Base-by-base conservation (phyloP, 2,888 invertebrate species). In the Penaeus monodon region DNA sequence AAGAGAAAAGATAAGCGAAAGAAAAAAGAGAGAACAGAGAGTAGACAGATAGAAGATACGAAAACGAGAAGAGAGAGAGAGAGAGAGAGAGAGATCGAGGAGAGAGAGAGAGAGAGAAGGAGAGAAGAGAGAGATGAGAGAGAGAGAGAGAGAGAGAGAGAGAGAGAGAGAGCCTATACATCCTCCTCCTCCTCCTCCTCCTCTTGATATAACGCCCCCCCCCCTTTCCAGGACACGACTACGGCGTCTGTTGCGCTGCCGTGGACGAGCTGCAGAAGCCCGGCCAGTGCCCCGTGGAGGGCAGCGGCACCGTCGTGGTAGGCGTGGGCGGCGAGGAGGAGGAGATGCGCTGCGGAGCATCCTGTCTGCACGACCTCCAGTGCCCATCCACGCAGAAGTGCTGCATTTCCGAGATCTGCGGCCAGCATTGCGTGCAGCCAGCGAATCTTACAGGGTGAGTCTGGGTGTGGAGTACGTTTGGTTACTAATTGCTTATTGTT, bases 181-280 rank as follows among this genome's bases (percentile, higher is more conserved):
- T 44, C 38, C 2, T 44, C 38, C 2, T 44, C 7, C 2, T 38
- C 38, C 2, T 38, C 6, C 2, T 38, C 38, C 2, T 8, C 17
- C 2, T 17, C 4, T 63, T n/a, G 17, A 20, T 27, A 63, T 77
- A 3, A 33, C 33, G 1, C 29, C 33, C 64, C 57, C 57, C 44
- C 66, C 64, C 17, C 65, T 38, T 22, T 79, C 24, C 92, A 93
- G 95, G 95, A 90, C 96, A 96, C 91, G 97, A 97, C 91, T 97
- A 97, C 91, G 97, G 97, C 0, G 96, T 97, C 24, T 97, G 97
- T 92, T 97, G 97, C 91, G 96, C 97, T 77, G 95, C 95, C 8
- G 95, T 95, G 0, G 91, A 96, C 88, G 95, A 95, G 91, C 94
- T 96, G 81, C 94, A 96, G 91, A 96, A 97, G 92, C 95, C 96